phyloP scores from a whole-genome alignment of 2,797 vertebrate species.

The Xenopus petersii region DNA sequence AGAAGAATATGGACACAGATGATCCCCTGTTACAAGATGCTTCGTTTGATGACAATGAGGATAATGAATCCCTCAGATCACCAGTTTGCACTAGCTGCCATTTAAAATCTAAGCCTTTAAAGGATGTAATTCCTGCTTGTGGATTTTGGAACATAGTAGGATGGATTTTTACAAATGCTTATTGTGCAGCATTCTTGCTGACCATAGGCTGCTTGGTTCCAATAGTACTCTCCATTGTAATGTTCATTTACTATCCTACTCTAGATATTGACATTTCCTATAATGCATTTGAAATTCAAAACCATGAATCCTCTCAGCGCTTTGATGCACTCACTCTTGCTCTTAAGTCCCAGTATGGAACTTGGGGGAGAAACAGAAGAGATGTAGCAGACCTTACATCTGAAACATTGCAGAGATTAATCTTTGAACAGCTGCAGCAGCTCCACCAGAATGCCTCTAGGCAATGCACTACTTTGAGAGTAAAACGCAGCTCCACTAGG shows the following conservation, averaged over 20 bases:
- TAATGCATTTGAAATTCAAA: slow-evolving; percentile 95
- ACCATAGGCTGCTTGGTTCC: slow-evolving; percentile 83
- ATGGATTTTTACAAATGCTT: slow-evolving; percentile 86
- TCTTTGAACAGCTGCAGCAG: slow-evolving; percentile 77
- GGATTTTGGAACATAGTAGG: slow-evolving; percentile 81
- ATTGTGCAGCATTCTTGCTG: slow-evolving; percentile 77
- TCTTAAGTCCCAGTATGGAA: slow-evolving; percentile 90
- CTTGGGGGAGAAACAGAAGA: slow-evolving; percentile 87
- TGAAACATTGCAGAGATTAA: slow-evolving; percentile 77
- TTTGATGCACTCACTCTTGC: slow-evolving; percentile 89
- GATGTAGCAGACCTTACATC: slow-evolving; percentile 79
- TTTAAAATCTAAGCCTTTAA: slow-evolving; percentile 56
- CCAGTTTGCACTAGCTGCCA: slow-evolving; percentile 53
- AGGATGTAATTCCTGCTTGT: slow-evolving; percentile 44
- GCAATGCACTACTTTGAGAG: fast-evolving
- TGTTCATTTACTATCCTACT: slow-evolving; percentile 90
- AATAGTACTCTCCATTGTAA: slow-evolving; percentile 78
- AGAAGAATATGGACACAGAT: slow-evolving; percentile 53
- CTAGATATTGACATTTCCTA: slow-evolving; percentile 98
- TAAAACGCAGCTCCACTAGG: background rate
- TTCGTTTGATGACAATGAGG: slow-evolving; percentile 76
- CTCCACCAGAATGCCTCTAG: slow-evolving; percentile 62
- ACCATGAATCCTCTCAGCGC: slow-evolving; percentile 90
- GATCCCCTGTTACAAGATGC: slow-evolving; percentile 81
- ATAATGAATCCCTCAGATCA: slow-evolving; percentile 57